Base-by-base conservation (phyloP, 1,140 invertebrate genomes). In the Papilio dardanus region DNA sequence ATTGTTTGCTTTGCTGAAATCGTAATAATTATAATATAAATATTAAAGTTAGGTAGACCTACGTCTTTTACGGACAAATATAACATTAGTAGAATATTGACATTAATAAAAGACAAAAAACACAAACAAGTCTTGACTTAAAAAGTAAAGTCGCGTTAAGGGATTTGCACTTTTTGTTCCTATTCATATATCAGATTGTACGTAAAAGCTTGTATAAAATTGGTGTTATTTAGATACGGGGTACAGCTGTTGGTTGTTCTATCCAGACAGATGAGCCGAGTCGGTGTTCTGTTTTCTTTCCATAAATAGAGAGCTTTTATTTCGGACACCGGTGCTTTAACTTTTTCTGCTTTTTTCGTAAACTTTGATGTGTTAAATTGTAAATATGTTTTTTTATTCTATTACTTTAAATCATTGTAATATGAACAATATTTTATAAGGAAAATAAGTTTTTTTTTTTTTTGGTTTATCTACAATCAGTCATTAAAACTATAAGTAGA, bases 231-330 rank as follows among this genome's bases (percentile, higher is more conserved):
- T 54, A 54, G 50, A 54, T 54, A 54, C 7, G 19, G 50, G 50
- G 24, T 65, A 30, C 62, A 65, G 30, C 24, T 31, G 66, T 6
- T 21, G 31, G 30, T 33, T 68, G 66, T 68, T 68, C 31, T 21
- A 21, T 35, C 33, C 31, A 37, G 66, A 68, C 66, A 37, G 66
- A 68, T 68, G 66, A 35, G 66, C 8, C 30, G 14, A 19, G 31
- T 24, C 31, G 8, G n/a, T 37, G 31, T 68, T 68, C 30, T 68
- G n/a, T 68, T 68, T 68, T 19, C 33, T 68, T 68, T 37, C 33
- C 30, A 68, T 37, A 68, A 68, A 68, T 35, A 68, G 19, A 68
- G 8, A 31, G n/a, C 31, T 68, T 68, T 37, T 33, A n/a, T 31
- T 68, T 3, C 31, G 3, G 19, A 68, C 33, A 37, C 65, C 65